Base-by-base conservation (phyloP, 2,113 vertebrate genomes). In the Zosterops lateralis region DNA sequence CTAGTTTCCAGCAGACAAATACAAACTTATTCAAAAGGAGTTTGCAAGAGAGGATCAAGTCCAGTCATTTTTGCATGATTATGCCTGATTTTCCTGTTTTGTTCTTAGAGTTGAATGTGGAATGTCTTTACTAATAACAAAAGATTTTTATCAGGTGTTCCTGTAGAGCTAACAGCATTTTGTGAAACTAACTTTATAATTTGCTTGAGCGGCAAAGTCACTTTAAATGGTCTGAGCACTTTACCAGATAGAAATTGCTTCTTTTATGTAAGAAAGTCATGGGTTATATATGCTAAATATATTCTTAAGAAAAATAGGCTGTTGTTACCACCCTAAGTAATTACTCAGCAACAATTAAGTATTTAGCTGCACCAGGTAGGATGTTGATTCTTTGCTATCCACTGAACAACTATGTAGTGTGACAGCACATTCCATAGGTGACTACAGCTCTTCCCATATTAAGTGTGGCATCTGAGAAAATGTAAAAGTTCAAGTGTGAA, bases 1-100 rank as follows among this genome's bases (percentile, higher is more conserved):
- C 66, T 84, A 40, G 31, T 89, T 92, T 93, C 29, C 36, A 77
- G 22, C 31, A 65, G 66, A 71, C 3, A 9, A 72, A 34, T 73
- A 67, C 44, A 68, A 79, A 79, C 42, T 88, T 89, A 64, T 1
- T 77, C 58, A 34, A 72, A 73, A 10, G 38, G 34, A 79, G 12
- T 62, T 77, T 92, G 50, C 16, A 56, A 90, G 50, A 92, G 32
- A 74, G 10, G 29, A 57, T 84, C 26, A 64, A 81, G n/a, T 92
- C 92, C 2, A 3, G 57, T 73, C 36, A 81, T 66, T 96, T 93
- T 20, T 96, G 97, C 95, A 97, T 96, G 97, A 86, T 95, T 76
- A 87, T 82, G 48, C 66, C 93, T 91, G 81, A 74, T 90, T 89
- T 90, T 70, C 32, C 53, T 61, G 14, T 45, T 87, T 71, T 91